Conservation (phyloP, 2,888 invertebrate genomes). For the Sinopyrophorus schimmeli region DNA sequence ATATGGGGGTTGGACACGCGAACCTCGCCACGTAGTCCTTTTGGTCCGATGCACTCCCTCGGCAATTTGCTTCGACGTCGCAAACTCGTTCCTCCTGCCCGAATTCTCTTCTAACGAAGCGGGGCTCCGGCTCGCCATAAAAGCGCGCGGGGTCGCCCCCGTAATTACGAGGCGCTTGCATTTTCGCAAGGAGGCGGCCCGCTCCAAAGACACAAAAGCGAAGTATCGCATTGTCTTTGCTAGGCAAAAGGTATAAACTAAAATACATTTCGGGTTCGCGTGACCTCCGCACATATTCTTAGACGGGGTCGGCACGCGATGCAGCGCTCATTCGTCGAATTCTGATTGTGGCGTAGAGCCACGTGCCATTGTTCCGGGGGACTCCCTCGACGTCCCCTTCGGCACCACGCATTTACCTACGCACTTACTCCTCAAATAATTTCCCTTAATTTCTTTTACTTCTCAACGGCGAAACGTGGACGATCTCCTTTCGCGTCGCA, state of each 20-base stretch:
- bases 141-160: too few species aligned
- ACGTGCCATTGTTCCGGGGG: slow-evolving; percentile 49
- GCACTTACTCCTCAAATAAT: slow-evolving; percentile 28
- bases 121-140: too few species aligned
- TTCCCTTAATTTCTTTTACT: slow-evolving; percentile 28
- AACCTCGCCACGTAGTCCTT: slow-evolving; percentile 30
- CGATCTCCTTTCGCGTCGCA: too few species aligned
- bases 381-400: slow-evolving; percentile 28
- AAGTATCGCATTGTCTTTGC: slow-evolving; percentile 38
- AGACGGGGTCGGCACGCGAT: slow-evolving; percentile 48
- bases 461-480: too few species aligned
- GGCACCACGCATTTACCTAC: slow-evolving; percentile 26
- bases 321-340: slow-evolving; percentile 49
- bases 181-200: slow-evolving; percentile 13
- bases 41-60: slow-evolving; percentile 27
- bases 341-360: slow-evolving; percentile 51
- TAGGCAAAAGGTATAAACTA: slow-evolving; percentile 42
- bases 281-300: slow-evolving; percentile 50
- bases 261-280: slow-evolving; percentile 51
- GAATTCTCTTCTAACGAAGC: too few species aligned
- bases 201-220: slow-evolving; percentile 20
- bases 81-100: slow-evolving; percentile 32
- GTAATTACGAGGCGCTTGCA: too few species aligned
- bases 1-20: slow-evolving; percentile 47
- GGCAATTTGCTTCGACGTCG: slow-evolving; percentile 35